Evolutionary conservation across 2,797 vertebrate species (phyloP).

Genomic region (Nyctibius grandis): DNA sequence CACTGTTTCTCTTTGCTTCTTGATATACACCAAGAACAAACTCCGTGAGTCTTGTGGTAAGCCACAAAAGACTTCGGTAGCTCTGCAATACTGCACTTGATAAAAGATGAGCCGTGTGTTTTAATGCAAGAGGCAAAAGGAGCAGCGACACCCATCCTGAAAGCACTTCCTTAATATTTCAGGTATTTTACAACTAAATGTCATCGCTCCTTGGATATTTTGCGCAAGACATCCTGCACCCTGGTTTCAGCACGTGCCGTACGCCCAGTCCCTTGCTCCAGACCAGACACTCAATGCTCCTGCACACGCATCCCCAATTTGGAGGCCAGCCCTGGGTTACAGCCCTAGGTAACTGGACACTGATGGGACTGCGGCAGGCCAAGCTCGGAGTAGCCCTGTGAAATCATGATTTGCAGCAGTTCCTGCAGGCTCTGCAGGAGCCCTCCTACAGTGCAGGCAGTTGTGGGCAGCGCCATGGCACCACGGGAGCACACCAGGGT

Average conservation of each 20-base stretch:
- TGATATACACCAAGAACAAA: not conserved
- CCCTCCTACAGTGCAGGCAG: not conserved
- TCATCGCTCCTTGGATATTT: fast-evolving
- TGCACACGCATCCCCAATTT: fast-evolving
- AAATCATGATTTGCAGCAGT: not conserved
- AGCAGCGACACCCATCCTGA: not conserved
- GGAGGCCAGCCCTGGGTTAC: not conserved
- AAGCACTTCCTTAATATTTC: not conserved
- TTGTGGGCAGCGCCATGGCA: not conserved
- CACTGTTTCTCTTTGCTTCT: not conserved
- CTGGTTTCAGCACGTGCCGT: fast-evolving
- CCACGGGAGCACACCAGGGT: fast-evolving
- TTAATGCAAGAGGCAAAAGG: not conserved
- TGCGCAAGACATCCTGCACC: not conserved
- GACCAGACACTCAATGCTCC: not conserved
- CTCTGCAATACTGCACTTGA: not conserved
- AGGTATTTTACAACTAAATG: not conserved
- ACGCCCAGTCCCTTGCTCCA: not conserved
- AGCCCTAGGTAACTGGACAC: not conserved
- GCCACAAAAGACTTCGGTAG: not conserved
- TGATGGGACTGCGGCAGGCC: not conserved
- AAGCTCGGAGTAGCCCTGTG: not conserved
- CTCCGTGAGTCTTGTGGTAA: fast-evolving
- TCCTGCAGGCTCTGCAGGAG: fast-evolving
- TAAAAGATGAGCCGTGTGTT: not conserved